Evolutionary conservation across 2,113 vertebrate genomes (phyloP), one percentile per base, ranked within the genome.

Genomic region (Lonchura striata): DNA sequence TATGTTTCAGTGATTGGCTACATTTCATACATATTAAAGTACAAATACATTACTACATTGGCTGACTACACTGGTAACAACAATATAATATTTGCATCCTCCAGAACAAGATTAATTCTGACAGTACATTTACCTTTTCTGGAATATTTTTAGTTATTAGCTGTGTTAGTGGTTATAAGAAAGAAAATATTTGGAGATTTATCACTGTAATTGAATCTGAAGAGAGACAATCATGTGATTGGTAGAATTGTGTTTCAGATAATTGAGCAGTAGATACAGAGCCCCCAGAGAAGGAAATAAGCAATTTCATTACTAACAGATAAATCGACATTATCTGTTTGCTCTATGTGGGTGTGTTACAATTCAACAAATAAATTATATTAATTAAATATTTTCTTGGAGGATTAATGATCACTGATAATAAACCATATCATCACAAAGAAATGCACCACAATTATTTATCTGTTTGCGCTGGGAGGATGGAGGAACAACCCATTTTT

Each of bases 331-430:
- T 33, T 88, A 95, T 82, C 53, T 42, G 33, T 84, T 96, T 81
- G 79, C 75, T 87, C 37, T 95, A 17, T 41, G 47, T 88, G 65
- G 28, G 71, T 87, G 63, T 65, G 68, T 94, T 65, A 65, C 31
- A 94, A 86, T 50, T 52, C 81, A 93, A 97, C 52, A 97, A 96
- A 97, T 95, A 95, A 97, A 97, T 96, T 96, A 70, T 82, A 63
- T 95, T 95, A 81, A 96, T 97, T 97, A 97, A 95, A 95, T 92
- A 97, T 97, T 96, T 97, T 93, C 92, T 95, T 97, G 71, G 70
- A 95, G 78, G 57, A 96, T 96, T 97, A 97, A 97, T 96, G 92
- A 94, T 37, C 61, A 84, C 88, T 82, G 95, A 82, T 92, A 72
- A 50, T 87, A 96, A 97, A 92, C n/a, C 82, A 78, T 47, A 96